Base-by-base conservation (phyloP, 2,888 invertebrate species). In the Volucella inanis region DNA sequence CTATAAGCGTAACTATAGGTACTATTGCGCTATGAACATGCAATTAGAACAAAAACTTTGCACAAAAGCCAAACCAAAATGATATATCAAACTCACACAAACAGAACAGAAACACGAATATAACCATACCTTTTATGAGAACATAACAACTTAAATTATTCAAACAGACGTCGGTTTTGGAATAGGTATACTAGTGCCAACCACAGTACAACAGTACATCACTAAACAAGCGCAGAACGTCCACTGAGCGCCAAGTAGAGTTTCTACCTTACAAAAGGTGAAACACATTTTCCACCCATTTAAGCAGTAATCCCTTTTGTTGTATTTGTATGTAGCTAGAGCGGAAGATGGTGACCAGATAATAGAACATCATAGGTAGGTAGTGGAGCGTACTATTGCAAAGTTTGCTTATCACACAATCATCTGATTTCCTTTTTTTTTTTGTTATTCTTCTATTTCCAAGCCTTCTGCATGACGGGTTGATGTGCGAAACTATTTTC, bases 301-400 rank as follows among this genome's bases (percentile, higher is more conserved):
- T 76, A 64, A 76, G 75, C 75, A 84, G 65, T 71, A 76, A 84
- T 80, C 84, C 80, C 80, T 80, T 79, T 11, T 39, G 57, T 67
- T 22, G 9, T 12, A 55, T 22, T 8, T 64, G 65, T 38, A 57
- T 68, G 67, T 64, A 49, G 54, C 45, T 57, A 49, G 64, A 45
- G 39, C 22, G 52, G 22, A 47, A 49, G 67, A 59, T 54, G 59
- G 43, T 31, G 49, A 31, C 15, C 61, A 61, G 74, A 64, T 65
- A 52, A 59, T 15, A 49, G 45, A n/a, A 75, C n/a, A 65, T 18
- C 41, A 41, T 4, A 39, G 31, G 10, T 57, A 50, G 59, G 15
- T 64, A 72, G 15, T 65, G 57, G 67, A 67, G 72, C 61, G 72
- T 67, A 50, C 9, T 49, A 45, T 22, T 55, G 41, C 57, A 61